A percentile compares a stretch with the other conserved stretches of the same genome.
phyloP scores from a whole-genome alignment of 2,888 invertebrate species.

The Siphlonurus alternatus region DNA sequence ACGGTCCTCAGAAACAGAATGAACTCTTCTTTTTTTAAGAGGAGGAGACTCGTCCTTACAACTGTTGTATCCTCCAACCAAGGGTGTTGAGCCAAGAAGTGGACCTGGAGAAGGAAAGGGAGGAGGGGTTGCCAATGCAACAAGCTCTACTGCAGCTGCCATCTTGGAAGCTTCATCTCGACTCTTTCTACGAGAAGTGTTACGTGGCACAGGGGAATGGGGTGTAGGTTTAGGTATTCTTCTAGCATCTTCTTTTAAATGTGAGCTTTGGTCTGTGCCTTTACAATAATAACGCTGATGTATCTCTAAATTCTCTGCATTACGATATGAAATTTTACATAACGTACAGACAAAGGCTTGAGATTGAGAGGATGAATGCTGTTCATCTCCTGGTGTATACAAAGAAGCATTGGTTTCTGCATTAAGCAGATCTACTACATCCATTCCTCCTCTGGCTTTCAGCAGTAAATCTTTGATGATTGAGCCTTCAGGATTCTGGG shows the following conservation, averaged over 20 bases:
- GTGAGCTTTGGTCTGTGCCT: slow-evolving; percentile 26
- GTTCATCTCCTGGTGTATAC: neutral
- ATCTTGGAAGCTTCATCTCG: slow-evolving; percentile 4
- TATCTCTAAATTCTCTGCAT: slow-evolving; percentile 61
- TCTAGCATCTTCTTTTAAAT: slow-evolving; percentile 19
- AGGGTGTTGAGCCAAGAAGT: slow-evolving; percentile 59
- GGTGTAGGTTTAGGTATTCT: slow-evolving; percentile 19
- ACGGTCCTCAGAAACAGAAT: slow-evolving; percentile 20
- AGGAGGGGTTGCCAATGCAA: slow-evolving; percentile 2
- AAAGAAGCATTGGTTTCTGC: neutral
- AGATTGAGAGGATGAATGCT: neutral
- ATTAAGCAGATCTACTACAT: slow-evolving; percentile 17
- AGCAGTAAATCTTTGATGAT: slow-evolving; percentile 58
- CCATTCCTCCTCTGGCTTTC: slow-evolving; percentile 37
- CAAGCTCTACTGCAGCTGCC: slow-evolving; percentile 5
- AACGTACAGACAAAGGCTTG: neutral
- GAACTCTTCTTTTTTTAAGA: slow-evolving; percentile 33
- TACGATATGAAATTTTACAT: slow-evolving; percentile 36
- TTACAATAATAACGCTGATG: slow-evolving; percentile 69
- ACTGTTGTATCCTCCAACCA: slow-evolving; percentile 47
- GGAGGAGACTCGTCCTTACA: slow-evolving; percentile 28
- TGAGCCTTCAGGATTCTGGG: slow-evolving; percentile 40
- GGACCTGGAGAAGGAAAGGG: slow-evolving; percentile 71
- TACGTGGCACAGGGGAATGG: neutral
- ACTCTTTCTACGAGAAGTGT: neutral